Conservation (phyloP, 2,797 vertebrate genomes). For the Spatula clypeata region DNA sequence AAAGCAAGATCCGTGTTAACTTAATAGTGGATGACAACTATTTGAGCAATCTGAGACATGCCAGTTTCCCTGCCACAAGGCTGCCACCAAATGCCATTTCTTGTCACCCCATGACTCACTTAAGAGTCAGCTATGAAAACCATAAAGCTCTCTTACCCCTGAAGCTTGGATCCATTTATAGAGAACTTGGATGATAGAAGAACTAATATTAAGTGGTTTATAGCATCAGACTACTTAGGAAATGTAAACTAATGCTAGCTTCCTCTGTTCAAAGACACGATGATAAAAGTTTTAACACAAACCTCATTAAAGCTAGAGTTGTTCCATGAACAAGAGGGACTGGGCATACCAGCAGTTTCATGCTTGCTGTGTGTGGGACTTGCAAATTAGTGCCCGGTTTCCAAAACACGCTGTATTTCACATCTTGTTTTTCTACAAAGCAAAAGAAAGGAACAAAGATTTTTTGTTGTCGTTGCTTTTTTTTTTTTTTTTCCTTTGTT, state of each 20-base stretch:
- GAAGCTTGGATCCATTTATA: background rate
- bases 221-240: background rate
- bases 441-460: background rate
- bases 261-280: background rate
- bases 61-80: background rate
- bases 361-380: background rate
- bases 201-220: background rate
- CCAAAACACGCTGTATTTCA: background rate
- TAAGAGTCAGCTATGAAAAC: background rate
- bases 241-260: background rate
- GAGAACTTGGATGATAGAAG: background rate
- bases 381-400: background rate
- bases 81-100: conserved; percentile 21
- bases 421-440: background rate
- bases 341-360: background rate
- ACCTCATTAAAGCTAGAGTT: background rate
- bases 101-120: conserved; percentile 24
- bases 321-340: background rate
- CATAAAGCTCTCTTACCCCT: background rate
- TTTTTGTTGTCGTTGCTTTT: background rate
- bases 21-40: background rate
- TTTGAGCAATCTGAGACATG: background rate
- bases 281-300: background rate
- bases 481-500: background rate
- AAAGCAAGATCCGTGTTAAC: conserved; percentile 31